These are phyloP conservation scores for Conopomorpha cramerella DNA, from an alignment of 1,140 invertebrate species.

Conservation along the genomic window DNA sequence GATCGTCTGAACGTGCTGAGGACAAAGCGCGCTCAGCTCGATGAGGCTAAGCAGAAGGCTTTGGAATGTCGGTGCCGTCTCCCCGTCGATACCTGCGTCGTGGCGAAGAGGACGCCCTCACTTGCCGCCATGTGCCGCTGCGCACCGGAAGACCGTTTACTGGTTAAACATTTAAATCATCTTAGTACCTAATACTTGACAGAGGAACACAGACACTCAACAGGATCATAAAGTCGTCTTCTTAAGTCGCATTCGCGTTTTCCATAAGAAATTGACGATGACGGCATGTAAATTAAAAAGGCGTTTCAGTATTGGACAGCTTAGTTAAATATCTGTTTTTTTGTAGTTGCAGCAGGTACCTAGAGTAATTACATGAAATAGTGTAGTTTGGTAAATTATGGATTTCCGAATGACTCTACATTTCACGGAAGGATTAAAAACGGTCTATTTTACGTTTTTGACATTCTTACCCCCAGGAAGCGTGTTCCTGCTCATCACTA, in stretches of 20 bases:
- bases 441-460: too few species aligned
- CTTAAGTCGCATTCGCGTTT: too few species aligned
- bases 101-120: constrained; percentile 38
- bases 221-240: too few species aligned
- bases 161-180: constrained; percentile 8
- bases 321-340: too few species aligned
- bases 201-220: too few species aligned
- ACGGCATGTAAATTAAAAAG: neutral
- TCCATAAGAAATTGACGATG: neutral
- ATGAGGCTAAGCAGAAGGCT: constrained; percentile 18
- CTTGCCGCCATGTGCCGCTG: constrained; percentile 34
- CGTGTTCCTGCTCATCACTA: constrained; percentile 41
- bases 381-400: neutral
- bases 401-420: too few species aligned
- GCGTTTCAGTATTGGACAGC: neutral
- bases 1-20: constrained; percentile 20
- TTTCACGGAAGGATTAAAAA: too few species aligned
- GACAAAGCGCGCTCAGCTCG: constrained; percentile 20
- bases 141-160: constrained; percentile 21
- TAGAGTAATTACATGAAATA: neutral
- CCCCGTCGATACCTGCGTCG: constrained; percentile 22
- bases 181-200: neutral
- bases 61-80: constrained; percentile 38
- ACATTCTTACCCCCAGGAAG: too few species aligned
- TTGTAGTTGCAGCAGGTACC: neutral